Percentiles rank a stretch among this genome's conserved stretches.
Conservation (phyloP, 2,888 invertebrate genomes). For the Hymenopus coronatus region DNA sequence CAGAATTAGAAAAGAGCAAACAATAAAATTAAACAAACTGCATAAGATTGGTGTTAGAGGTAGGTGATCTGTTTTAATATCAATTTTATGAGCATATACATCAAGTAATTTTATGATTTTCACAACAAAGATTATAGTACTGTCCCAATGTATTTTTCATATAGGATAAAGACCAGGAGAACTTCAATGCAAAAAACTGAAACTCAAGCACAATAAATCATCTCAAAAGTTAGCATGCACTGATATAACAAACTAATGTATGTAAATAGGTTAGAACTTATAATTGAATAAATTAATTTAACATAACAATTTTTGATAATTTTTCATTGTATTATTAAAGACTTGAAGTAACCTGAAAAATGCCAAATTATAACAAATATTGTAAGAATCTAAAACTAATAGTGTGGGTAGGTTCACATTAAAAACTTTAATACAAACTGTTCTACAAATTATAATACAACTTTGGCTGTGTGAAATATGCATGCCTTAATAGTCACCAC, state of each 20-base stretch:
- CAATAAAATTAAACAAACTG: too few relatives aligned
- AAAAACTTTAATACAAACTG: too few relatives aligned
- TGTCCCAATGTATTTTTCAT: background rate
- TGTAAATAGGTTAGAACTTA: background rate
- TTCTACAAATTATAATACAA: too few relatives aligned
- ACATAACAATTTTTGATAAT: background rate
- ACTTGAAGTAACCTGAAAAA: background rate
- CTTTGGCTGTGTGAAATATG: too few relatives aligned
- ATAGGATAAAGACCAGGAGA: background rate
- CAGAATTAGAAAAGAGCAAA: too few relatives aligned
- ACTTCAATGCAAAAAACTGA: background rate
- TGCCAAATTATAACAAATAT: background rate
- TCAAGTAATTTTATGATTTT: too few relatives aligned
- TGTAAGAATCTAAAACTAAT: background rate
- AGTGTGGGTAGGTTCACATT: too few relatives aligned
- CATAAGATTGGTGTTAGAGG: too few relatives aligned
- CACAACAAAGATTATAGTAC: background rate
- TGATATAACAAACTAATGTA: background rate
- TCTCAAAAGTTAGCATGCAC: background rate
- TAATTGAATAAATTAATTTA: background rate
- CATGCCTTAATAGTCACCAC: too few relatives aligned
- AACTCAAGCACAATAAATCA: background rate
- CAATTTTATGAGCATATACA: too few relatives aligned
- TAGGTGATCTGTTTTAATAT: too few relatives aligned
- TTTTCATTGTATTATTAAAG: background rate